Percentiles rank a stretch among this genome's conserved stretches.
These are phyloP conservation scores for Pteruthius melanotis DNA, from an alignment of 2,113 vertebrate species.

Conservation along the genomic window DNA sequence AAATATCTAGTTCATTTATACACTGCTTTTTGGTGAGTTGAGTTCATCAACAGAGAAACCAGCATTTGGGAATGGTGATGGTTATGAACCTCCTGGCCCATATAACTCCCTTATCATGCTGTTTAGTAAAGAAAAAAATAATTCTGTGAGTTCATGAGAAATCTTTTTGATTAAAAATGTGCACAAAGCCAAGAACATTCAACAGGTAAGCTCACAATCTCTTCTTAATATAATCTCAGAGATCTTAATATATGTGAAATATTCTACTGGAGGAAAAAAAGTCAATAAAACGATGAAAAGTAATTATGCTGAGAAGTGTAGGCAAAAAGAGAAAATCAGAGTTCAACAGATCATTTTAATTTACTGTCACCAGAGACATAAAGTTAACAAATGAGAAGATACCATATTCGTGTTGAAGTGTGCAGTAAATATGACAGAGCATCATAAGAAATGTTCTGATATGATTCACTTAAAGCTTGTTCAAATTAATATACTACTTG, in stretches of 20 bases:
- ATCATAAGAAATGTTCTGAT: constrained; percentile 41
- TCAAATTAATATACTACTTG: constrained; percentile 51
- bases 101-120: not conserved
- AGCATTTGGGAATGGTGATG: not conserved
- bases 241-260: not conserved
- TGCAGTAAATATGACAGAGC: constrained; percentile 51
- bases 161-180: not conserved
- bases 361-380: constrained; percentile 26
- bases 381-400: constrained; percentile 47
- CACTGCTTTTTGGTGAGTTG: not conserved
- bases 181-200: not conserved
- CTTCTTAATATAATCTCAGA: not conserved
- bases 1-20: not conserved
- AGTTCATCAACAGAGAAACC: not conserved
- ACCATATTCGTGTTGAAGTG: not conserved
- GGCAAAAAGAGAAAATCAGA: constrained; percentile 53
- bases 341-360: constrained; percentile 66
- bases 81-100: not conserved
- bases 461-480: constrained; percentile 42
- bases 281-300: constrained; percentile 41
- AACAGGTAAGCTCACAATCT: not conserved
- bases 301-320: constrained; percentile 33
- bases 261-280: not conserved
- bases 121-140: not conserved
- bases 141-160: not conserved